Conservation (phyloP, 2,113 vertebrate genomes). For the Lethenteron camtschaticum region DNA sequence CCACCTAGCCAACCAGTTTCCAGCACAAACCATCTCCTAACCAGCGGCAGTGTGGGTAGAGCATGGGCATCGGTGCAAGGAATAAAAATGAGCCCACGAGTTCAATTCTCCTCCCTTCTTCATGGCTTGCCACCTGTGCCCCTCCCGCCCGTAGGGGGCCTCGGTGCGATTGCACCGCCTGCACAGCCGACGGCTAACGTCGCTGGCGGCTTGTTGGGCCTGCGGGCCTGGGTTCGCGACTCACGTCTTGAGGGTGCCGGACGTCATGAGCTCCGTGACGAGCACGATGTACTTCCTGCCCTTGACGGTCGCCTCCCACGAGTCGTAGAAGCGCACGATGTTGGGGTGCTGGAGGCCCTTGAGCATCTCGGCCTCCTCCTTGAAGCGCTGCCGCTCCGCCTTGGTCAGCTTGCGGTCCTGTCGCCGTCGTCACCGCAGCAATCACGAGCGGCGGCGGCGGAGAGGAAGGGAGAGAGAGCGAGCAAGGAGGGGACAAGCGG, state of each 20-base stretch:
- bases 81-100: too few species aligned
- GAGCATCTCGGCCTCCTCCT: conserved; percentile 93
- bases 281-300: conserved; percentile 95
- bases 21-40: too few species aligned
- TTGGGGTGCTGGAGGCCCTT: conserved; percentile 98
- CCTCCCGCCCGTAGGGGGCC: conserved; percentile 14
- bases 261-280: conserved; percentile 96
- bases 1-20: too few species aligned
- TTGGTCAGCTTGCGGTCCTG: conserved; percentile 90
- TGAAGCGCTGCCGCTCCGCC: conserved; percentile 85
- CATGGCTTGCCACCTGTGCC: not conserved
- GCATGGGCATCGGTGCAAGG: too few species aligned
- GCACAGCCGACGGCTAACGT: not conserved
- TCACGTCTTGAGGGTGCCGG: conserved; percentile 96
- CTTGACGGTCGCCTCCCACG: conserved; percentile 88
- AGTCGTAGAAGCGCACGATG: conserved; percentile 97
- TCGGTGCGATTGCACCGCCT: too few species aligned
- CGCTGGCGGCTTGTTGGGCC: conserved; percentile 17
- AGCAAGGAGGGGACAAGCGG: too few species aligned
- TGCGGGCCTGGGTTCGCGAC: conserved; percentile 16
- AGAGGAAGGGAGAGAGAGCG: too few species aligned
- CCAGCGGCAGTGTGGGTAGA: too few species aligned
- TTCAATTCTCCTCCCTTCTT: too few species aligned
- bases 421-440: too few species aligned
- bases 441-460: too few species aligned